These are phyloP conservation scores for Cantharis lateralis DNA, from an alignment of 2,888 invertebrate species.

Conservation along the genomic window DNA sequence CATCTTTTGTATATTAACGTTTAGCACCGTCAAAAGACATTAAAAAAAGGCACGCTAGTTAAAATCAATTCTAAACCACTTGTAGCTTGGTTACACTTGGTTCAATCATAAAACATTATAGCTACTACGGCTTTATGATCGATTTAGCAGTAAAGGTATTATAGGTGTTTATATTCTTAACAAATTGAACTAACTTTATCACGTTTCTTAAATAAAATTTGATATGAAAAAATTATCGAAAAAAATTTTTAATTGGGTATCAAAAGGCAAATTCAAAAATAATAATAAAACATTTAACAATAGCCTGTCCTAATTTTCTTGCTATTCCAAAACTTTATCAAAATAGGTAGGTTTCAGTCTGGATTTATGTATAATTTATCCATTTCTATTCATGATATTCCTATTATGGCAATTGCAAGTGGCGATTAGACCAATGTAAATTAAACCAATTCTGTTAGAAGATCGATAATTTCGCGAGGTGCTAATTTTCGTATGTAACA, in stretches of 20 bases:
- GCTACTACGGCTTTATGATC: constrained; percentile 53
- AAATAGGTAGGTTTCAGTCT: not conserved
- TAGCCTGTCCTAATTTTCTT: not conserved
- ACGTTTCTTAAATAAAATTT: constrained; percentile 18
- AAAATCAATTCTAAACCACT: constrained; percentile 48
- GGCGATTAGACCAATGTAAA: not conserved
- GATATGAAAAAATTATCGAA: constrained; percentile 7
- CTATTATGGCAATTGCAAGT: not conserved
- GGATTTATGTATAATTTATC: not conserved
- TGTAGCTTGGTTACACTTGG: constrained; percentile 49
- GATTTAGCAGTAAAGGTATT: constrained; percentile 53
- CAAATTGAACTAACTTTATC: constrained; percentile 44
- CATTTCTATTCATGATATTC: not conserved
- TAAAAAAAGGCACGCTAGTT: constrained; percentile 32
- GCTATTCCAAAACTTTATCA: not conserved
- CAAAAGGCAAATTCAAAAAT: not conserved
- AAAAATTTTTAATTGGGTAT: not conserved
- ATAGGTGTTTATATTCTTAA: constrained; percentile 55
- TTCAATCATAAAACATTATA: constrained; percentile 52
- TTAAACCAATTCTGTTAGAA: not conserved
- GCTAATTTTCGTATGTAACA: too few relatives aligned
- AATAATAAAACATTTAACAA: not conserved
- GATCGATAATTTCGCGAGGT: not conserved
- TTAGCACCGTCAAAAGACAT: constrained; percentile 30
- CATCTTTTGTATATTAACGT: constrained; percentile 23